These are phyloP conservation scores for Ceratoteleas bidentatus DNA, from an alignment of 1,140 invertebrate species.

Conservation along the genomic window DNA sequence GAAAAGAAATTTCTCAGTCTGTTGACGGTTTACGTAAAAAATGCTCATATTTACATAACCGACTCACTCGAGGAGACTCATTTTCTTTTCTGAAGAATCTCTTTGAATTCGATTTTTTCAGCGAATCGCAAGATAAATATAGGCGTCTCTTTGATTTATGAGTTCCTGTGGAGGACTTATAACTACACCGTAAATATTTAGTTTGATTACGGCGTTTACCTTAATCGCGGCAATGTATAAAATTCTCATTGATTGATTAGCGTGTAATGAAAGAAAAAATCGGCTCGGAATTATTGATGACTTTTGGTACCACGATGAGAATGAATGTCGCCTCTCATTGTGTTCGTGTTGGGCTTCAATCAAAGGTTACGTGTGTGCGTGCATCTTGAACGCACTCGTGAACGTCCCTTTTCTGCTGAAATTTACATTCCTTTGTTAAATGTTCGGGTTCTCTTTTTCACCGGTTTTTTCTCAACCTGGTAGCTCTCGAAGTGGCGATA, in stretches of 20 bases:
- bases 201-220: constrained; percentile 13
- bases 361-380: constrained; percentile 13
- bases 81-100: no score
- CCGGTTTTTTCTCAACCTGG: background rate
- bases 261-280: constrained; percentile 22
- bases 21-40: no score
- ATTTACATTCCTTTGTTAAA: constrained; percentile 27
- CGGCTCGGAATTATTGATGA: constrained; percentile 35
- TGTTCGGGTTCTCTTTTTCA: constrained; percentile 13
- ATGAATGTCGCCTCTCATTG: constrained; percentile 28
- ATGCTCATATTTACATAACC: no score
- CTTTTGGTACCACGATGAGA: constrained; percentile 4
- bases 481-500: constrained; percentile 4
- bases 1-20: no score
- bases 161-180: background rate
- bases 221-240: constrained; percentile 18
- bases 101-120: no score
- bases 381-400: constrained; percentile 11
- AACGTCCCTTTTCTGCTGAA: constrained; percentile 20
- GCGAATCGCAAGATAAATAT: background rate
- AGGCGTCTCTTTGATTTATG: constrained; percentile 7
- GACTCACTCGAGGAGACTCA: no score
- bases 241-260: constrained; percentile 18
- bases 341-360: constrained; percentile 22
- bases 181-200: constrained; percentile 10